Conservation (phyloP, 2,113 vertebrate species). For the Pseudorectes ferrugineus region DNA sequence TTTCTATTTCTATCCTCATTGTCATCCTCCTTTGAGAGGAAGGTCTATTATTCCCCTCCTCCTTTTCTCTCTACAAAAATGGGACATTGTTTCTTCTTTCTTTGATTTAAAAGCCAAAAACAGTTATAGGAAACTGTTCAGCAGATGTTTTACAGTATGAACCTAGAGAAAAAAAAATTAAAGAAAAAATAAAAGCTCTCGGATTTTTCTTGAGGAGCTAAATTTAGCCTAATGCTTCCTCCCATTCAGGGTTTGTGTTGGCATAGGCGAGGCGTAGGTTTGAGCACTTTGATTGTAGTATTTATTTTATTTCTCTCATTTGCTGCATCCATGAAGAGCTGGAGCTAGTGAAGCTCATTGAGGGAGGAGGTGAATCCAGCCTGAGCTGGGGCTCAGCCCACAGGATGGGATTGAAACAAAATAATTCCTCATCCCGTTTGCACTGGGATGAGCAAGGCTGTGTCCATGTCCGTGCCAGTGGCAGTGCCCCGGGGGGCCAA, state of each 20-base stretch:
- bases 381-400: neutral
- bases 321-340: neutral
- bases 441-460: neutral
- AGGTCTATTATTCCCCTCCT: conserved; percentile 67
- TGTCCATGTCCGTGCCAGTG: accelerated
- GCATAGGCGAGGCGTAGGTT: conserved; percentile 50
- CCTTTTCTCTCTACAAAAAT: conserved; percentile 70
- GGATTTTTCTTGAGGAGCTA: conserved; percentile 70
- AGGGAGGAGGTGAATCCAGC: neutral
- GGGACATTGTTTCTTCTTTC: conserved; percentile 78
- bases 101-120: conserved; percentile 85
- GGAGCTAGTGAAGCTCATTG: neutral
- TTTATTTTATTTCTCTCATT: conserved; percentile 50
- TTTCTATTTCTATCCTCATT: conserved; percentile 75
- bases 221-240: conserved; percentile 80
- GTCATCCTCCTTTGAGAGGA: conserved; percentile 72
- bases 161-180: conserved; percentile 55
- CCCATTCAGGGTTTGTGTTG: conserved; percentile 71
- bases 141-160: conserved; percentile 80
- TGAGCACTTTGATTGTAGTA: conserved; percentile 40
- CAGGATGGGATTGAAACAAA: neutral
- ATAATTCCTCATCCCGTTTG: neutral
- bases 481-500: neutral
- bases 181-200: conserved; percentile 17
- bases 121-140: conserved; percentile 84